These are phyloP conservation scores for Tychaedon coryphoeus DNA, from an alignment of 2,113 vertebrate genomes.

Conservation along the genomic window DNA sequence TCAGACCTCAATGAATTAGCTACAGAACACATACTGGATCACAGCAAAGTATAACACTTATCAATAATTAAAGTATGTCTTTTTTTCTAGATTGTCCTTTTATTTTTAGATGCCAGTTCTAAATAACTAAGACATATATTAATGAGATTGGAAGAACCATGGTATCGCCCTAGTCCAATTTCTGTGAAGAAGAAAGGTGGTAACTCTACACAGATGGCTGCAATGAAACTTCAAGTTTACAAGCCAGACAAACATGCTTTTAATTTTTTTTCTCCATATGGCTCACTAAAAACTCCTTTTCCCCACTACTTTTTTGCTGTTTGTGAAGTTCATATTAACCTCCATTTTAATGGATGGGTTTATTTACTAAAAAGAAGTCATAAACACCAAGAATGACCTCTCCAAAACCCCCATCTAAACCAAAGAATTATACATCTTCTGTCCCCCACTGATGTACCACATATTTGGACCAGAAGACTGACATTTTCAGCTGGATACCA, in stretches of 20 bases:
- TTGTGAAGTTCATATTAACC: background rate
- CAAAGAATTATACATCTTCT: background rate
- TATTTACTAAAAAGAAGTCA: background rate
- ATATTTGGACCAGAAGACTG: background rate
- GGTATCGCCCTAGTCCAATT: background rate
- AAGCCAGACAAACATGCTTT: background rate
- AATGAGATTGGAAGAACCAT: background rate
- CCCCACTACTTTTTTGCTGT: background rate
- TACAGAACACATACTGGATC: background rate
- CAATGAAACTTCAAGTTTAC: background rate
- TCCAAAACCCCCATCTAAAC: background rate
- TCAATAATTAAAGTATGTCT: background rate
- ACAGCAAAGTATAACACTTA: background rate
- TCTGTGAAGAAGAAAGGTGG: background rate
- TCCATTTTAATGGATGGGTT: background rate
- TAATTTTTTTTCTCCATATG: background rate
- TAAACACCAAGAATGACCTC: fast-evolving
- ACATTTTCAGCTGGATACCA: background rate
- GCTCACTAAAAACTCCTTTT: background rate
- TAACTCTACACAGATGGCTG: background rate
- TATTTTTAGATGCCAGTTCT: background rate
- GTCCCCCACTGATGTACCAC: background rate
- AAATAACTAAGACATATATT: background rate
- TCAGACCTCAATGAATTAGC: background rate
- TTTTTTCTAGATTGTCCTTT: background rate